Base-by-base conservation (phyloP, 2,797 vertebrate species). In the Momotus momota region DNA sequence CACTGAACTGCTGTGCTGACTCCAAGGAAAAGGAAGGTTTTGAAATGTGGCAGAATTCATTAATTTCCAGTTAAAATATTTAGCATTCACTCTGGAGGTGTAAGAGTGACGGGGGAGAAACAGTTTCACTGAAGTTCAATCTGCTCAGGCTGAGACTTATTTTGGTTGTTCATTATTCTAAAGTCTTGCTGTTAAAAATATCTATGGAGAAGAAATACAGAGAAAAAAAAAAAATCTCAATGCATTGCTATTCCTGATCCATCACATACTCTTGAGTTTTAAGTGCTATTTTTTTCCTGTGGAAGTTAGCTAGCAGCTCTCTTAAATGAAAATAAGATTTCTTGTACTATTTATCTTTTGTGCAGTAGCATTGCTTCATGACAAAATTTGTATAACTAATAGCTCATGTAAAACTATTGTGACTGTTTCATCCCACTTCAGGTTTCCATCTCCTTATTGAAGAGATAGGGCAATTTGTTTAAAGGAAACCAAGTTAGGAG, bases 41-140 rank as follows among this genome's bases (percentile, higher is more conserved):
- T 33, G 33, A 93, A 90, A 85, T 57, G 35, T 88, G 71, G 58
- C 31, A 92, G 88, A 95, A 88, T 58, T 88, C 35, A 93, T 92
- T 95, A 88, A 86, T 94, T 91, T 95, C 45, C 46, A 55, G 40
- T 69, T 91, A 74, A 86, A 93, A 92, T 94, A 93, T 88, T 96
- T 67, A 93, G 31, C 26, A 48, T 65, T 90, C 4, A 0, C 43
- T 81, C 45, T 18, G 20, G 52, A 92, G 33, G 9, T 78, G 26
- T 49, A 38, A 70, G 33, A 83, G 10, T 85, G 84, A 55, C 41
- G 6, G 0, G 16, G 25, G 8, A 86, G 16, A 61, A 66, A 48
- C 57, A 57, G 1, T 45, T 71, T 62, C 31, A n/a, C 7, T 65
- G n/a, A 86, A 62, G 31, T 84, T 83, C 43, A 21, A 35, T 51